Percentiles rank a stretch among this genome's conserved stretches.
phyloP scores from a whole-genome alignment of 1,140 invertebrate species.

The Microvelia longipes region DNA sequence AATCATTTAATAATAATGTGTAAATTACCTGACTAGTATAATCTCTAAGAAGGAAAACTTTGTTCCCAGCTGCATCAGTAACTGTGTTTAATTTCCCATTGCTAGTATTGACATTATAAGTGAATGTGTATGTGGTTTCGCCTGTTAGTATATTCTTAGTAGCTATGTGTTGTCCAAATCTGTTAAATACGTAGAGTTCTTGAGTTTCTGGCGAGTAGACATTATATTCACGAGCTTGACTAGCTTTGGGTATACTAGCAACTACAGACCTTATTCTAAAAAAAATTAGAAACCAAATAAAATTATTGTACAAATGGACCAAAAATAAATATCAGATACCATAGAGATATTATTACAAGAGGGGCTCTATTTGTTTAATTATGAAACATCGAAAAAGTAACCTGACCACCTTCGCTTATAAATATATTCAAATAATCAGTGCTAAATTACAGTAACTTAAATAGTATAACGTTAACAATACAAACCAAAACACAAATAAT shows the following conservation, averaged over 20 bases:
- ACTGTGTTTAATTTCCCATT: constrained; percentile 86
- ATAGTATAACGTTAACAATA: no score
- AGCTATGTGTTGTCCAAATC: constrained; percentile 84
- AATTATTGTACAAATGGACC: no score
- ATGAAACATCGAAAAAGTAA: no score
- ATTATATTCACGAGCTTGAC: constrained; percentile 70
- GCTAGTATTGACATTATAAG: constrained; percentile 90
- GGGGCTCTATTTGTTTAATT: no score
- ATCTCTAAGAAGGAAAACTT: constrained; percentile 74
- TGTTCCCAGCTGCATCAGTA: constrained; percentile 84
- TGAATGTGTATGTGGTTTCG: constrained; percentile 78
- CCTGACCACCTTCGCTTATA: no score
- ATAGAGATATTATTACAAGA: neutral
- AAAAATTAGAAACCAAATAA: neutral
- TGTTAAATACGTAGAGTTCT: constrained; percentile 89
- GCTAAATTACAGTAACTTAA: no score
- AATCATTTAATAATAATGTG: neutral
- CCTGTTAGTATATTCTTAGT: constrained; percentile 86
- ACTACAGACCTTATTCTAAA: constrained; percentile 73
- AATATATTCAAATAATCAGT: no score
- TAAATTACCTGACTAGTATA: constrained; percentile 49
- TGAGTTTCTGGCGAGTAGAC: constrained; percentile 90
- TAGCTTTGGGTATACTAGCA: constrained; percentile 77
- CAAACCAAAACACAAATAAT: no score
- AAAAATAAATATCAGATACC: no score